A percentile compares a stretch with the other conserved stretches of the same genome.
Evolutionary conservation across 1,140 invertebrate genomes (phyloP).

Genomic region (Dinothrombium tinctorium): DNA sequence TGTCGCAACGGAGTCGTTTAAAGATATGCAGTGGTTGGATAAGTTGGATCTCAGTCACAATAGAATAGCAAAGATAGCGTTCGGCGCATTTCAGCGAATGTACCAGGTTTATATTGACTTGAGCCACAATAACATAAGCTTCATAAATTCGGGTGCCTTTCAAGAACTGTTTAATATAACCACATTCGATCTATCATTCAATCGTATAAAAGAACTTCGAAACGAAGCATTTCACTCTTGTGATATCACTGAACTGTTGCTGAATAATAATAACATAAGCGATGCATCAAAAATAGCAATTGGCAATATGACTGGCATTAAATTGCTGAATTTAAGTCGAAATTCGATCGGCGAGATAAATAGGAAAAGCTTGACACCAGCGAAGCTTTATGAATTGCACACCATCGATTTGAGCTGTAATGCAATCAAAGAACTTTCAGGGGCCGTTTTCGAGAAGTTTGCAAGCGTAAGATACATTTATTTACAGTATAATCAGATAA

Average conservation of each 20-base stretch:
- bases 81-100: constrained; percentile 38
- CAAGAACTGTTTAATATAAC: constrained; percentile 61
- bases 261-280: constrained; percentile 51
- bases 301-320: constrained; percentile 58
- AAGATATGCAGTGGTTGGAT: constrained; percentile 48
- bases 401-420: constrained; percentile 68
- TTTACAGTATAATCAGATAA: constrained; percentile 41
- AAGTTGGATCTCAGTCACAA: constrained; percentile 57
- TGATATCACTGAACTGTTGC: constrained; percentile 45
- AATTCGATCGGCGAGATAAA: constrained; percentile 46
- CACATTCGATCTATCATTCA: constrained; percentile 52
- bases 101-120: constrained; percentile 17
- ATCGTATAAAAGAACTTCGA: constrained; percentile 39
- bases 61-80: constrained; percentile 42
- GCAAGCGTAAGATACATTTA: constrained; percentile 52
- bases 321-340: constrained; percentile 52
- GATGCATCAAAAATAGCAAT: constrained; percentile 45
- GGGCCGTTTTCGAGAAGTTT: constrained; percentile 54
- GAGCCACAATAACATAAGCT: constrained; percentile 16
- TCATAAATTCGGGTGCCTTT: constrained; percentile 15
- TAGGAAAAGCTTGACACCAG: constrained; percentile 42
- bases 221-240: constrained; percentile 51
- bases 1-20: constrained; percentile 73
- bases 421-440: constrained; percentile 45
- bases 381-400: constrained; percentile 69